Conservation (phyloP, 2,113 vertebrate species). For the Gnathonemus longibarbis region DNA sequence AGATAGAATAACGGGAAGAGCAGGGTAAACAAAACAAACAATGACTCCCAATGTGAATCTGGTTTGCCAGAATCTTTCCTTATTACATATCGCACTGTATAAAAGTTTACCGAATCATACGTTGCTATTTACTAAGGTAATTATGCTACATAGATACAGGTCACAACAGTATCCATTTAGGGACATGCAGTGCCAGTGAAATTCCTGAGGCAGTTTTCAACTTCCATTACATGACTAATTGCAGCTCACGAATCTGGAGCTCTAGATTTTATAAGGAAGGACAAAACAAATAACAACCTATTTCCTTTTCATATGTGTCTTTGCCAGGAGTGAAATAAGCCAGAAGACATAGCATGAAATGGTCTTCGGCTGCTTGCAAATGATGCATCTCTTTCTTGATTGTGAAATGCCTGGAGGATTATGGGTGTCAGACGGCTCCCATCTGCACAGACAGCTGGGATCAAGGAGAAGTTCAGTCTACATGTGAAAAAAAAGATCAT, state of each 20-base stretch:
- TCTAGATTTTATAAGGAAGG: background rate
- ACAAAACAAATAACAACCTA: background rate
- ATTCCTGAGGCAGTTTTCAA: background rate
- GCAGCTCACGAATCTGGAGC: background rate
- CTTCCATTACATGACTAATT: slow-evolving; percentile 1
- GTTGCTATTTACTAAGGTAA: background rate
- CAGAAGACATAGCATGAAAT: background rate
- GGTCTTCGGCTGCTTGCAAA: background rate
- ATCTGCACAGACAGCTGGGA: background rate
- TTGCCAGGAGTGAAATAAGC: background rate
- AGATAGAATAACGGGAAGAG: background rate
- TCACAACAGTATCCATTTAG: background rate
- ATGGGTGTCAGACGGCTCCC: background rate
- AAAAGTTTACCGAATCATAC: background rate
- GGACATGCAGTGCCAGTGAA: background rate
- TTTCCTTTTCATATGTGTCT: background rate
- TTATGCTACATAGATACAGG: background rate
- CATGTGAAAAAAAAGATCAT: background rate
- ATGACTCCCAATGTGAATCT: background rate
- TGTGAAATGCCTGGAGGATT: background rate
- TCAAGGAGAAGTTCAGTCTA: background rate
- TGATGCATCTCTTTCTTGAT: background rate
- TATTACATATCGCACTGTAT: background rate
- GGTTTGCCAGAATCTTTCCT: background rate
- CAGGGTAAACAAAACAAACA: background rate